Percentiles rank a stretch among this genome's conserved stretches.
Evolutionary conservation across 2,797 vertebrate species (phyloP).

Genomic region (Diceros bicornis): DNA sequence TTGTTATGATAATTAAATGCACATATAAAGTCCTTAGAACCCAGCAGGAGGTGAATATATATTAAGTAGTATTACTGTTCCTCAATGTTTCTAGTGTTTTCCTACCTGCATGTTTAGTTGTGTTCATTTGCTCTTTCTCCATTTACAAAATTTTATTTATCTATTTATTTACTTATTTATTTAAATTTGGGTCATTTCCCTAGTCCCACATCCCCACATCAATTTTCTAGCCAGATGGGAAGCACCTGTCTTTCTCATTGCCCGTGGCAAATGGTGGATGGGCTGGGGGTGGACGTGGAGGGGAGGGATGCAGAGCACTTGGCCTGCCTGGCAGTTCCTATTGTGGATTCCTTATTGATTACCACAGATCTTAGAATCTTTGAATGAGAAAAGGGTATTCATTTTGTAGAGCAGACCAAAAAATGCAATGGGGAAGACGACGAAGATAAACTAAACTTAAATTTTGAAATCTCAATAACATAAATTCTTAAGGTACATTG

Average conservation of each 20-base stretch:
- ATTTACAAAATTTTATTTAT: background rate
- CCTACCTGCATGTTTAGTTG: background rate
- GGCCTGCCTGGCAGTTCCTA: background rate
- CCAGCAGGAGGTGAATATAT: background rate
- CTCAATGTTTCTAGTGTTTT: background rate
- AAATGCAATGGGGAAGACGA: background rate
- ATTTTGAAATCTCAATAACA: background rate
- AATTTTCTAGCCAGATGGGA: background rate
- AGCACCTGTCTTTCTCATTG: background rate
- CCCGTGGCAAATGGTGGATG: background rate
- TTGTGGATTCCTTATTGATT: background rate
- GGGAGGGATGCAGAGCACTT: accelerated
- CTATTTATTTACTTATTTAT: too few species aligned
- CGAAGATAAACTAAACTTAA: slow-evolving; percentile 4
- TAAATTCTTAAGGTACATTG: background rate
- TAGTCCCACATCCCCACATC: background rate
- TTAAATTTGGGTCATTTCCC: background rate
- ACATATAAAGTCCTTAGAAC: background rate
- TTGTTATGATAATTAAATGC: slow-evolving; percentile 54
- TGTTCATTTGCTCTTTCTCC: background rate
- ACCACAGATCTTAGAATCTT: background rate
- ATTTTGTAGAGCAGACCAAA: background rate
- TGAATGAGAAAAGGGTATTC: background rate
- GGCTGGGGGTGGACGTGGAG: too few species aligned
- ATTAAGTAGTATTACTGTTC: background rate